Percentiles rank a stretch among this genome's conserved stretches.
phyloP scores from a whole-genome alignment of 2,113 vertebrate species.

The Pontoporia blainvillei region DNA sequence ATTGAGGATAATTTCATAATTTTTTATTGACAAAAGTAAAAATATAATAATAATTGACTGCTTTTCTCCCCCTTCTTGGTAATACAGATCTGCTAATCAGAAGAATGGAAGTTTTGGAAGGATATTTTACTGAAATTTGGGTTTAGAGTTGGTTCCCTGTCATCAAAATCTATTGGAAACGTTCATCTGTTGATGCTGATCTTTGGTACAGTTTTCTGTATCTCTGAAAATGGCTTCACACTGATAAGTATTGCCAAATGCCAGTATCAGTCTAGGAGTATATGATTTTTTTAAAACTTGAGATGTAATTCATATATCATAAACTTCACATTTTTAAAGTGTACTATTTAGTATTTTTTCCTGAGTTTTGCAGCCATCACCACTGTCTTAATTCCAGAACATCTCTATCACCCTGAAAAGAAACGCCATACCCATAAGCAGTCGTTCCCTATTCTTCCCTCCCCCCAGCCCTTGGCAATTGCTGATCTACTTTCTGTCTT shows the following conservation, averaged over 20 bases:
- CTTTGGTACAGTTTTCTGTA: not conserved
- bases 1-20: not conserved
- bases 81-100: too few relatives aligned
- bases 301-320: too few relatives aligned
- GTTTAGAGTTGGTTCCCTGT: not conserved
- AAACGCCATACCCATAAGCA: rapidly evolving
- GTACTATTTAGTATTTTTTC: not conserved
- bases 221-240: not conserved
- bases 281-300: not conserved
- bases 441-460: rapidly evolving
- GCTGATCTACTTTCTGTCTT: rapidly evolving
- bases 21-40: not conserved
- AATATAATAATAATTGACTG: not conserved
- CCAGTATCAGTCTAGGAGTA: not conserved
- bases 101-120: not conserved
- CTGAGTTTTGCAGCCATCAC: not conserved
- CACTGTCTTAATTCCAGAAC: not conserved
- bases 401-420: not conserved
- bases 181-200: not conserved
- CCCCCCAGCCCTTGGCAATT: too few relatives aligned
- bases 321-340: too few relatives aligned
- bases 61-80: not conserved
- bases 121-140: not conserved
- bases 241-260: not conserved
- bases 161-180: not conserved